A percentile compares a stretch with the other conserved stretches of the same genome.
Conservation (phyloP, 2,888 invertebrate genomes). For the Eueremaeus valkanovi region DNA sequence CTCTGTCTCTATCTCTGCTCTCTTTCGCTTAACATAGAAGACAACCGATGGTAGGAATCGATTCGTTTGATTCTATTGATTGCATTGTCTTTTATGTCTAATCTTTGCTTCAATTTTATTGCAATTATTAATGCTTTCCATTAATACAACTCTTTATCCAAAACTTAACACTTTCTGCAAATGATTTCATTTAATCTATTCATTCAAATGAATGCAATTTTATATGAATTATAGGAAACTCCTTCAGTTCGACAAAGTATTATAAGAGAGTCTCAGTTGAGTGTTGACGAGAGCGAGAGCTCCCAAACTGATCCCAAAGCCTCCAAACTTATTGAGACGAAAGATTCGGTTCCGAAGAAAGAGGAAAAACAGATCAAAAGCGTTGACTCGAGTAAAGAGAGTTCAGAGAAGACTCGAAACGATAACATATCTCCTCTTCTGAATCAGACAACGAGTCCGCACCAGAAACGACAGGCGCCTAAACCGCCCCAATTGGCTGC, state of each 20-base stretch:
- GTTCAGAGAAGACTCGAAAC: conserved; percentile 10
- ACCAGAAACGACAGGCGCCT: conserved; percentile 41
- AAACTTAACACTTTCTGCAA: too few relatives aligned
- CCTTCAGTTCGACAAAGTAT: conserved; percentile 30
- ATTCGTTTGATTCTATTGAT: not conserved
- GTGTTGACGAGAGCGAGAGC: conserved; percentile 16
- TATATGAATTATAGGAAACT: not conserved
- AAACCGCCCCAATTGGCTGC: conserved; percentile 35
- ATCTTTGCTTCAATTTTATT: not conserved
- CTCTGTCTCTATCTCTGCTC: not conserved
- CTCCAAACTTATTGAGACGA: conserved; percentile 6
- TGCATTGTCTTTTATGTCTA: not conserved
- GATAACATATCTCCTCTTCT: not conserved
- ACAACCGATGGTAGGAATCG: not conserved
- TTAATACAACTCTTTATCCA: not conserved
- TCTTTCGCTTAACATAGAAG: not conserved
- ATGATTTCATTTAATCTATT: not conserved
- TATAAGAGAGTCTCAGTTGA: conserved; percentile 17
- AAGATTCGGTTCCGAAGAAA: not conserved
- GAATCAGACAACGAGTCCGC: conserved; percentile 1
- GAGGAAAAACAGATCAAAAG: not conserved
- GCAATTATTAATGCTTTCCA: too few relatives aligned
- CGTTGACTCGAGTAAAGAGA: conserved; percentile 3
- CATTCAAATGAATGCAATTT: not conserved
- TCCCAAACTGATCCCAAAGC: not conserved